phyloP scores from a whole-genome alignment of 1,140 invertebrate genomes.

The Ceratina australensis region DNA sequence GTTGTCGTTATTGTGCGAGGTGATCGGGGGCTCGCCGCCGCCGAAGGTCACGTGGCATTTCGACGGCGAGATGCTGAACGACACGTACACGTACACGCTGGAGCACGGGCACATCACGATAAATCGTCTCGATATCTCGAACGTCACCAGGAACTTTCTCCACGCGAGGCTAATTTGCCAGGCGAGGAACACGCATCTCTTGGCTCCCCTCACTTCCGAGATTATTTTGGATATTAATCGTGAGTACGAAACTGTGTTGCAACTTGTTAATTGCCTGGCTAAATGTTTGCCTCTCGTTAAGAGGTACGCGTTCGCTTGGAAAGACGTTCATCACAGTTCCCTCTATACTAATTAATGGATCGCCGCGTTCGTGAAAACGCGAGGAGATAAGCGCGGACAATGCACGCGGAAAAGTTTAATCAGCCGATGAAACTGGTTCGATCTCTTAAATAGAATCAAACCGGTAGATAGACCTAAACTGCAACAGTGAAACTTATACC shows the following conservation, averaged over 20 bases:
- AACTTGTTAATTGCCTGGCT: neutral
- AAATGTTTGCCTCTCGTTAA: conserved; percentile 2
- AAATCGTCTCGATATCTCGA: conserved; percentile 70
- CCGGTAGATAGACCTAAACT: too few species aligned
- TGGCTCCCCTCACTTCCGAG: conserved; percentile 74
- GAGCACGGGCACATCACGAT: conserved; percentile 65
- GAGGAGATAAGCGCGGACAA: too few species aligned
- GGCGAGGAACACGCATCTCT: conserved; percentile 80
- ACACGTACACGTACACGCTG: conserved; percentile 62
- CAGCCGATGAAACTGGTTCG: too few species aligned
- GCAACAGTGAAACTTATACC: too few species aligned
- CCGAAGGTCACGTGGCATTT: conserved; percentile 76
- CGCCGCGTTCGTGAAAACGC: too few species aligned
- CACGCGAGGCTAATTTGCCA: conserved; percentile 75
- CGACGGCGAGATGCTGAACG: conserved; percentile 65
- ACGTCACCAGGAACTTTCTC: conserved; percentile 74
- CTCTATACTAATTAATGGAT: too few species aligned
- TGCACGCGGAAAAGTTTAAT: too few species aligned
- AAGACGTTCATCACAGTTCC: too few species aligned
- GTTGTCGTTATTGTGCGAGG: conserved; percentile 83
- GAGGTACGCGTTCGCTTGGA: neutral
- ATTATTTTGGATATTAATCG: conserved; percentile 81
- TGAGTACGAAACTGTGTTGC: conserved; percentile 72
- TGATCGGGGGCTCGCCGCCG: conserved; percentile 81
- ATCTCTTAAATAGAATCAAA: too few species aligned